Base-by-base conservation (phyloP, 2,888 invertebrate species). In the Drosophila melanocephala region DNA sequence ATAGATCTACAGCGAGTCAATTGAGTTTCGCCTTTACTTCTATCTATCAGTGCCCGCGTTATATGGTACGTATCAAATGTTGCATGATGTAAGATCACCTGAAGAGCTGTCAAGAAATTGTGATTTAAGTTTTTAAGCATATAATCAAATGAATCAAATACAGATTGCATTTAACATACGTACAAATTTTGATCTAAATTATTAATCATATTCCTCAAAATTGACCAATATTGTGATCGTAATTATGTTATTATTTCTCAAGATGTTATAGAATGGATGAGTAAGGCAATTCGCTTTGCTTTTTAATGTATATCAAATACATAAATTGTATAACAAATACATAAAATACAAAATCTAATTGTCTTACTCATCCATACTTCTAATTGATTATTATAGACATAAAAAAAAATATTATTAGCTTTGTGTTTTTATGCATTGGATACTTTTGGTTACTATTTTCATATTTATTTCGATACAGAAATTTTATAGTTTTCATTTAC, bases 61-160 rank as follows among this genome's bases (percentile, higher is more conserved):
- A 77, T 78, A 87, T 87, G 90, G 90, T 90, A 77, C 63, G 89
- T 89, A 72, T 53, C 7, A 7, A 33, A 53, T 5, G 26, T 59
- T 7, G 30, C 44, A 65, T 72, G 72, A 71, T 72, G 72, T 52
- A 72, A 72, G 42, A 72, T 50, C 14, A 16, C 3, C 51, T 5
- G 2, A 4, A 28, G 14, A 14, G 9, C 14, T 1, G 33, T 6
- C 32, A n/a, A 32, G n/a, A 57, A 16, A 32, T 16, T 32, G 52
- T 14, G 52, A 47, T 26, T 26, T 4, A 5, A 19, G 16, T 16
- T 50, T 47, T 26, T 4, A 7, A 16, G 28, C n/a, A 16, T 19
- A 7, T 50, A 9, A 5, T 14, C 9, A 51, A 19, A 30, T 5
- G 12, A 51, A 30, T 19, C 28, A 28, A n/a, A 5, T 19, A n/a